A percentile compares a stretch with the other conserved stretches of the same genome.
Conservation (phyloP, 2,888 invertebrate species). For the Acrobeloides nanus region DNA sequence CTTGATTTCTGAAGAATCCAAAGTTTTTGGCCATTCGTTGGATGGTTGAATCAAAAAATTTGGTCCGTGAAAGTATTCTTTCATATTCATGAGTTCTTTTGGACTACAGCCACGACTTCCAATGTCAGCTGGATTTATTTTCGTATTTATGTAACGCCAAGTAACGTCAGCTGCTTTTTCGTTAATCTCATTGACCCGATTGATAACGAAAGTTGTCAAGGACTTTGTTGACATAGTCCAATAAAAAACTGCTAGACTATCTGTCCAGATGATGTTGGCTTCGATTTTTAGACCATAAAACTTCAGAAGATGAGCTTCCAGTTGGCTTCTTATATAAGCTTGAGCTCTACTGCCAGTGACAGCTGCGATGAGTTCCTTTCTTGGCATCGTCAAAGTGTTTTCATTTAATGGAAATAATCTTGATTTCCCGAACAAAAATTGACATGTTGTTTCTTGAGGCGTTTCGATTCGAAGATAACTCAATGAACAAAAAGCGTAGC, state of each 20-base stretch:
- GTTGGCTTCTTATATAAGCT: neutral
- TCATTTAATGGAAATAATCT: too few relatives aligned
- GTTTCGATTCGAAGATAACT: neutral
- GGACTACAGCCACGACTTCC: conserved; percentile 1
- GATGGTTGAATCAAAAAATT: neutral
- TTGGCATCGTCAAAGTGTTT: conserved; percentile 3
- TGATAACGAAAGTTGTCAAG: neutral
- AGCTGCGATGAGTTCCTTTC: neutral
- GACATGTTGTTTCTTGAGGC: too few relatives aligned
- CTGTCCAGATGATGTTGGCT: conserved; percentile 1
- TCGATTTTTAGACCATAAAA: neutral
- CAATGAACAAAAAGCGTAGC: neutral
- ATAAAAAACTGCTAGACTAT: neutral
- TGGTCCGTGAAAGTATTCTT: conserved; percentile 14
- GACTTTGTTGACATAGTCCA: conserved; percentile 1
- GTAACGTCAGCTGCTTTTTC: neutral
- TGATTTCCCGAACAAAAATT: too few relatives aligned
- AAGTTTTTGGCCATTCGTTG: conserved; percentile 14
- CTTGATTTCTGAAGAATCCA: too few relatives aligned
- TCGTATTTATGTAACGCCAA: conserved; percentile 4
- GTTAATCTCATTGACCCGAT: conserved; percentile 3
- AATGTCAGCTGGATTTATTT: conserved; percentile 10
- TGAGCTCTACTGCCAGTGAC: neutral
- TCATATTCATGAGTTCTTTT: neutral
- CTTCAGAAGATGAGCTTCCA: too few relatives aligned